A percentile compares a stretch with the other conserved stretches of the same genome.
Conservation (phyloP, 2,888 invertebrate genomes). For the Drosophila tripunctata region DNA sequence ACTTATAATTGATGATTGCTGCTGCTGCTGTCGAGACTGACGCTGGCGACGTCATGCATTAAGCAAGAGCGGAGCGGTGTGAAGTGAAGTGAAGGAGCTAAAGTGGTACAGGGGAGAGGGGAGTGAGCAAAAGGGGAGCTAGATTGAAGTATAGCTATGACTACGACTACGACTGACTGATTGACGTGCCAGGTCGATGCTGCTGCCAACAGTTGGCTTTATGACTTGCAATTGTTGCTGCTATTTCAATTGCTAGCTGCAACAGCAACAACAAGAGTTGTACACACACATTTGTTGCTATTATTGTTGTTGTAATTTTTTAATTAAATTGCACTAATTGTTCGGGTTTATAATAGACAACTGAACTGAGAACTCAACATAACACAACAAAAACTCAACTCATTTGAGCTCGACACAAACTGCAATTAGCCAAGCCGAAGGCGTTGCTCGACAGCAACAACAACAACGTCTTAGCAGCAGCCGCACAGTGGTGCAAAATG, state of each 20-base stretch:
- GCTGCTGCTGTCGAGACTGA: slow-evolving; percentile 3
- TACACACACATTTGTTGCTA: slow-evolving; percentile 16
- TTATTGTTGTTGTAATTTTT: slow-evolving; percentile 65
- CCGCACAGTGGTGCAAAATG: slow-evolving; percentile 39
- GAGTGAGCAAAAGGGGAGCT: neutral
- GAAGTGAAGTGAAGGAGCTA: neutral
- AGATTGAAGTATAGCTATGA: slow-evolving; percentile 19
- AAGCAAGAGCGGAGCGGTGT: neutral
- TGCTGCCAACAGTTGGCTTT: slow-evolving; percentile 36
- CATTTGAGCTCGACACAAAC: slow-evolving; percentile 13
- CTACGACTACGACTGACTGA: slow-evolving; percentile 37
- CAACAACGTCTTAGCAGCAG: slow-evolving; percentile 2
- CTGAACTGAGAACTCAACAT: neutral
- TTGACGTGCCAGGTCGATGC: slow-evolving; percentile 70
- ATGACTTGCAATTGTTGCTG: slow-evolving; percentile 55
- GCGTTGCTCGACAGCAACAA: slow-evolving; percentile 47
- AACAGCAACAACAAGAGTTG: slow-evolving; percentile 17
- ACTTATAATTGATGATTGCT: slow-evolving; percentile 68
- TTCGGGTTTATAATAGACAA: slow-evolving; percentile 66
- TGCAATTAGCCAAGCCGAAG: slow-evolving; percentile 66
- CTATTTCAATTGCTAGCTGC: slow-evolving; percentile 9
- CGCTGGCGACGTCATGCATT: slow-evolving; percentile 52
- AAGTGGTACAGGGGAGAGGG: neutral
- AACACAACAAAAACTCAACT: neutral
- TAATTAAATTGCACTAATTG: slow-evolving; percentile 78